Percentiles rank a stretch among this genome's conserved stretches.
Evolutionary conservation across 1,140 invertebrate genomes (phyloP).

Genomic region (Ostrea edulis): DNA sequence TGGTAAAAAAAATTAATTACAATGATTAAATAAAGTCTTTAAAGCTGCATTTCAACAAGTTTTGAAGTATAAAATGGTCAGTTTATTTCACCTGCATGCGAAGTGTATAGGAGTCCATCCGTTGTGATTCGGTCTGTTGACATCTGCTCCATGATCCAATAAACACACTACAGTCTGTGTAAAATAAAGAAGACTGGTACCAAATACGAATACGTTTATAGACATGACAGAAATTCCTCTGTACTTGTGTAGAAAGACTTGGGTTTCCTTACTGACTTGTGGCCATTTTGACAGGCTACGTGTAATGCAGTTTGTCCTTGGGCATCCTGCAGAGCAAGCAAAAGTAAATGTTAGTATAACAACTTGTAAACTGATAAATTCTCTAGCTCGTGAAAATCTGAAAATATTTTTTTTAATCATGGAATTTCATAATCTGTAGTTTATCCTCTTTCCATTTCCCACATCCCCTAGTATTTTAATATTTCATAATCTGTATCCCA

Average conservation of each 20-base stretch:
- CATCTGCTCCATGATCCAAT: slow-evolving; percentile 71
- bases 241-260: neutral
- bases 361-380: too few relatives aligned
- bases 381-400: too few relatives aligned
- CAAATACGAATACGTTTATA: neutral
- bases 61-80: too few relatives aligned
- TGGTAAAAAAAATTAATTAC: too few relatives aligned
- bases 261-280: slow-evolving; percentile 69
- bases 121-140: slow-evolving; percentile 71
- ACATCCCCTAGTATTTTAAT: too few relatives aligned
- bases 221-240: neutral
- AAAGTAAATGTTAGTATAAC: neutral
- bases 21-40: too few relatives aligned
- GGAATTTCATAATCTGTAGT: too few relatives aligned
- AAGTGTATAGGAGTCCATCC: slow-evolving; percentile 75
- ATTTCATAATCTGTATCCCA: too few relatives aligned
- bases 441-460: too few relatives aligned
- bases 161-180: slow-evolving; percentile 71
- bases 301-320: slow-evolving; percentile 76
- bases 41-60: too few relatives aligned
- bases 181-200: neutral
- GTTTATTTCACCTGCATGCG: slow-evolving; percentile 70
- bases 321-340: slow-evolving; percentile 66
- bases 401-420: too few relatives aligned
- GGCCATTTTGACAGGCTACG: slow-evolving; percentile 76